These are phyloP conservation scores for Crotalus helleri DNA, from an alignment of 2,113 vertebrate species.

Conservation along the genomic window DNA sequence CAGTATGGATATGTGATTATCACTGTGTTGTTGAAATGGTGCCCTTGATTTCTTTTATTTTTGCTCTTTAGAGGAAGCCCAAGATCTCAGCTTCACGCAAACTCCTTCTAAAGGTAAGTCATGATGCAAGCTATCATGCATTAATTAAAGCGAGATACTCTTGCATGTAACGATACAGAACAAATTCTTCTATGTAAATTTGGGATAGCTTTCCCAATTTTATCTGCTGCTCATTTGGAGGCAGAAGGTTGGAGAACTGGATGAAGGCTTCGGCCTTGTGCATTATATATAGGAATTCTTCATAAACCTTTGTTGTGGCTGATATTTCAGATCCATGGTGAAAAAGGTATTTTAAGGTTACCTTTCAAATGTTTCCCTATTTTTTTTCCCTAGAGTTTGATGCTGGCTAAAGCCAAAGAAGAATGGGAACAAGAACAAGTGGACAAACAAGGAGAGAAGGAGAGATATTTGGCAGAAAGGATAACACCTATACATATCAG, in stretches of 20 bases:
- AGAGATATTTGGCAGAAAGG: constrained; percentile 80
- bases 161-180: background rate
- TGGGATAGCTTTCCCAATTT: background rate
- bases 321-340: background rate
- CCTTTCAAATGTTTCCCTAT: background rate
- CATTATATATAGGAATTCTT: background rate
- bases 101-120: constrained; percentile 86
- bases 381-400: constrained; percentile 76
- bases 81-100: constrained; percentile 95
- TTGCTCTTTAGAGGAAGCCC: constrained; percentile 76
- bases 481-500: constrained; percentile 73
- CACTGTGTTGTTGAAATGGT: constrained; percentile 19
- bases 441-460: constrained; percentile 85
- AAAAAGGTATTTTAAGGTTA: background rate
- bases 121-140: constrained; percentile 31
- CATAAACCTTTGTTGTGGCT: background rate
- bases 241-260: background rate
- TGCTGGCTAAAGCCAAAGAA: constrained; percentile 93
- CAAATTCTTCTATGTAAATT: background rate
- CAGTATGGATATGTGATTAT: accelerated
- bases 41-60: background rate
- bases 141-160: background rate
- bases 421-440: constrained; percentile 85
- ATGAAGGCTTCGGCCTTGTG: background rate
- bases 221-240: background rate